Evolutionary conservation across 2,113 vertebrate genomes (phyloP), one percentile per base, ranked within the genome.

Genomic region (Megaleporinus macrocephalus): DNA sequence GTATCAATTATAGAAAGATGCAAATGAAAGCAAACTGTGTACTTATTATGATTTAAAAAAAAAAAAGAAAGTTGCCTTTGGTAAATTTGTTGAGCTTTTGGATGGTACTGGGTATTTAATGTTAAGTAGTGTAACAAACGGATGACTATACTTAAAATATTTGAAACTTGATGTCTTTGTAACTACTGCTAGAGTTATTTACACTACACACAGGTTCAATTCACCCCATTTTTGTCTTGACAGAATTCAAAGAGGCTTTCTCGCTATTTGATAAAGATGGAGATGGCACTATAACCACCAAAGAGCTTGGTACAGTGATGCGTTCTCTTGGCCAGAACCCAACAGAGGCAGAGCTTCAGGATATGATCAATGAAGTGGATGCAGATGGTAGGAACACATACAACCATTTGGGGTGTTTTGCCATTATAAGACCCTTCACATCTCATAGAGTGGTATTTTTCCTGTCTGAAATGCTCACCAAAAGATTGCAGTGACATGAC

Each of bases 311-410:
- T 65, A 97, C 96, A 53, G 96, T 97, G 83, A 97, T 97, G 96
- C 93, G 96, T 84, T 97, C 96, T 70, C 95, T 97, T 87, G 96
- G 96, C 79, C 96, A 97, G 82, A 97, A 97, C 88, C 96, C 96
- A 77, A 97, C 96, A 87, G 96, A 97, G 91, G 96, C 96, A 72
- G 96, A 97, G 83, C 92, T 97, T 82, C 96, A 97, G 93, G 96
- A 97, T 86, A 97, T 97, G 96, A 97, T 97, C 85, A 97, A 97
- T 87, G 96, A 97, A 94, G 96, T 97, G 90, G 96, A 97, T 90
- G 95, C 96, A 85, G 96, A 97, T 93, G 96, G 96, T 97, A 89
- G 89, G 91, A 13, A 65, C 72, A 78, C 18, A 16, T 51, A 1
- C 26, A 81, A 65, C 59, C 55, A 55, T 55, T 81, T 73, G 29